Base-by-base conservation (phyloP, 2,113 vertebrate species). In the Galemys pyrenaicus region DNA sequence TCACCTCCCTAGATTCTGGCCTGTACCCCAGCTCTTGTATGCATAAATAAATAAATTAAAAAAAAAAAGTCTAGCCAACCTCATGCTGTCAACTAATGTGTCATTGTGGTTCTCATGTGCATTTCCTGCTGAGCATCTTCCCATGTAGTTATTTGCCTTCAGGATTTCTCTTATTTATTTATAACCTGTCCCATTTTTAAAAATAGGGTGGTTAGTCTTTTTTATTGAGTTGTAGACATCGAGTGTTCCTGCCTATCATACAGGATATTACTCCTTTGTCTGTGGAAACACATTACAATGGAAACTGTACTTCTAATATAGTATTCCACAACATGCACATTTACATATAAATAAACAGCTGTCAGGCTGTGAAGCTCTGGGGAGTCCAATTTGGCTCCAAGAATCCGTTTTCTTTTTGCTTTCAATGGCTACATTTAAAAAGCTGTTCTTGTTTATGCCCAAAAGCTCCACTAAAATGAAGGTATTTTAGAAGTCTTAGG, bases 341-440 rank as follows among this genome's bases (percentile, higher is more conserved):
- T 91, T 54, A 74, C 20, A 49, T 24, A 51, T 56, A 94, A 92
- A 89, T 26, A 90, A 87, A 74, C 37, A 93, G 54, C 32, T 70
- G 12, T 77, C 30, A 87, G 85, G 39, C 46, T 94, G 56, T 73
- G 39, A 82, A 80, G 64, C 24, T 82, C 56, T 89, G n/a, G 17
- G 49, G 86, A 19, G 30, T 86, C 44, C 24, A 70, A 73, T 60
- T 54, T 78, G 32, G 24, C 56, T 87, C 58, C 62, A 62, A 81
- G 20, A 65, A 81, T 77, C 87, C 73, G 16, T 89, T 82, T 87
- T 86, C 35, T 78, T 56, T 65, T 92, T 92, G 56, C n/a, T 20
- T 92, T 94, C 75, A 15, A n/a, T 65, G 54, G 46, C 22, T 70
- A 28, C 39, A 93, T 64, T 88, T 92, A 67, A 82, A 92, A 93